Conservation (phyloP, 1,140 invertebrate genomes). For the Habropoda laboriosa region DNA sequence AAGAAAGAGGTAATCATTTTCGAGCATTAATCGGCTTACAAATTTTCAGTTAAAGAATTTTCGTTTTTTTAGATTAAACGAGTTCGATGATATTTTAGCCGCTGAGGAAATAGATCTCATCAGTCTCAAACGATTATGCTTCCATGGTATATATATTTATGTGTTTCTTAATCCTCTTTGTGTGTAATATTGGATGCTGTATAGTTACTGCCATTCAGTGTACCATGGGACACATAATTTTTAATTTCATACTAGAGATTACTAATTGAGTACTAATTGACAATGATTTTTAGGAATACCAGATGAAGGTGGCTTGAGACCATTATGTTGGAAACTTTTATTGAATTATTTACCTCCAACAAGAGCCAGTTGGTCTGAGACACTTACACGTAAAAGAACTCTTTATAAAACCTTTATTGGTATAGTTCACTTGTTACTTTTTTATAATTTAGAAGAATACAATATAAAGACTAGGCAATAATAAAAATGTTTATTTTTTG, state of each 20-base stretch:
- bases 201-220: not conserved
- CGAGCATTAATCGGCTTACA: not conserved
- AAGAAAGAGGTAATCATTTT: conserved; percentile 52
- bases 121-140: conserved; percentile 86
- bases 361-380: conserved; percentile 85
- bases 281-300: conserved; percentile 86
- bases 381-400: conserved; percentile 86
- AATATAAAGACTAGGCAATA: not conserved
- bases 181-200: conserved; percentile 17
- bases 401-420: conserved; percentile 93
- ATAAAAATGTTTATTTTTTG: conserved; percentile 60
- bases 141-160: conserved; percentile 85
- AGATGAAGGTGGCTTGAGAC: conserved; percentile 89
- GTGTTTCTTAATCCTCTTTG: conserved; percentile 41
- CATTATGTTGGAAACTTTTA: conserved; percentile 91
- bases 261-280: not conserved
- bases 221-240: not conserved
- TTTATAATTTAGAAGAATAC: not conserved
- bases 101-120: conserved; percentile 87
- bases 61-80: conserved; percentile 85
- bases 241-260: not conserved
- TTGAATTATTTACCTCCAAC: conserved; percentile 90
- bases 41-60: not conserved
- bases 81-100: conserved; percentile 87
- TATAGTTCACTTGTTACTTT: conserved; percentile 73